Evolutionary conservation across 2,113 vertebrate species (phyloP).

Genomic region (Anarrhichthys ocellatus): DNA sequence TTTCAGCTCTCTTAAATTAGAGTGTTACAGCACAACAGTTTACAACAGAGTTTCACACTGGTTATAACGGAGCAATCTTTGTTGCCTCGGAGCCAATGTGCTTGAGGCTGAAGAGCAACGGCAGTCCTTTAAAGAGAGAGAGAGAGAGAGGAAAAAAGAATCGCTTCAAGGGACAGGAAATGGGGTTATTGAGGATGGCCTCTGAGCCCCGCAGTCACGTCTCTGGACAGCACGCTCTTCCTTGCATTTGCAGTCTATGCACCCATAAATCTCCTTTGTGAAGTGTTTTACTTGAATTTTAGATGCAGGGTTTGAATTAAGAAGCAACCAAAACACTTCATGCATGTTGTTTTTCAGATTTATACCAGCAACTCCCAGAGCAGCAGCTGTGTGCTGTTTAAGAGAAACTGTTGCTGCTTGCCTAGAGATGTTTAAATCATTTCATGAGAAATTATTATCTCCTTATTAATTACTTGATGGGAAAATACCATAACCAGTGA

Average conservation of each 20-base stretch:
- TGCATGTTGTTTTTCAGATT: neutral
- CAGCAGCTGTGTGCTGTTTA: neutral
- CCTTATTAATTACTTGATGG: neutral
- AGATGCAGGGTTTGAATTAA: neutral
- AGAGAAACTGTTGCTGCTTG: neutral
- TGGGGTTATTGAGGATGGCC: constrained; percentile 25
- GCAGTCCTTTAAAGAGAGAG: neutral
- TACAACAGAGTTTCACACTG: neutral
- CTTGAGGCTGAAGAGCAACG: constrained; percentile 4
- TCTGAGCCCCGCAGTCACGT: constrained; percentile 5
- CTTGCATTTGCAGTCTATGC: neutral
- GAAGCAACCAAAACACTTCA: neutral
- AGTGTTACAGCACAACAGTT: neutral
- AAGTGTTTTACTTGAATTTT: neutral
- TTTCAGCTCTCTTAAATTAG: neutral
- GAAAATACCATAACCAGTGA: neutral
- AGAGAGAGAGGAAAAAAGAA: neutral
- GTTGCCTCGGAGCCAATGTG: neutral
- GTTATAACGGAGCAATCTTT: constrained; percentile 1
- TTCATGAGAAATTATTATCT: neutral
- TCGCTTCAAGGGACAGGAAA: constrained; percentile 57
- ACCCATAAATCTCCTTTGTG: neutral
- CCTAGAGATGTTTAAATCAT: neutral
- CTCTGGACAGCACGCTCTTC: neutral
- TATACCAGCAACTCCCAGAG: neutral